phyloP scores from a whole-genome alignment of 2,113 vertebrate species.

The Bos javanicus region DNA sequence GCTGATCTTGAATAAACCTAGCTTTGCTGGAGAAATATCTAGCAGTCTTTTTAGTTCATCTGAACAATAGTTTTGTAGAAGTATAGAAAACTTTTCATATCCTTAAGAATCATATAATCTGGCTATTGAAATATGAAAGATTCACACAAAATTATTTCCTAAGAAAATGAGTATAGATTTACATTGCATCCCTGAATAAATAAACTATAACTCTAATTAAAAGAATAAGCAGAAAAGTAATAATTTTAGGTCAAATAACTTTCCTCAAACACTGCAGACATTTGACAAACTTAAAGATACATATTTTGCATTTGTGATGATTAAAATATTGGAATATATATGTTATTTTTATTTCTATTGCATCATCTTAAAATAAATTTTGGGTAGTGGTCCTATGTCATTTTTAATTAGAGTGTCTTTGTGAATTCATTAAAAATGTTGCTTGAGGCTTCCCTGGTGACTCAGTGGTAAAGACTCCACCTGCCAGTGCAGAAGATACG shows the following conservation, averaged over 20 bases:
- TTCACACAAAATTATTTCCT: not conserved
- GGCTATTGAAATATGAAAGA: not conserved
- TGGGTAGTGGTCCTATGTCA: too few species aligned
- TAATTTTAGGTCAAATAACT: not conserved
- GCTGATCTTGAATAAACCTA: not conserved
- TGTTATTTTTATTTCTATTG: not conserved
- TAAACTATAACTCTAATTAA: not conserved
- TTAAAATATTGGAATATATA: not conserved
- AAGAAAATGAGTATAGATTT: not conserved
- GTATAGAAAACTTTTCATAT: not conserved
- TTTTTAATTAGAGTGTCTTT: not conserved
- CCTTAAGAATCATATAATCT: not conserved
- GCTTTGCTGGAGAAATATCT: not conserved
- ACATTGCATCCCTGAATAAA: not conserved
- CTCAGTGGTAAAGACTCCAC: not conserved
- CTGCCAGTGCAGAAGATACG: not conserved
- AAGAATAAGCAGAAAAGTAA: not conserved
- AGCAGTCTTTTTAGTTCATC: not conserved
- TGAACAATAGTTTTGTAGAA: not conserved
- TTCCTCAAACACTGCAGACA: not conserved
- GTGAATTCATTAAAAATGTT: not conserved
- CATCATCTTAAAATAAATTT: not conserved
- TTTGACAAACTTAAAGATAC: not conserved
- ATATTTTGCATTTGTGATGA: not conserved
- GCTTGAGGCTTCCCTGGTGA: not conserved